Evolutionary conservation across 35 echinoderm and acorn worm species (phyloP).

Genomic region (Apostichopus parvimensis): DNA sequence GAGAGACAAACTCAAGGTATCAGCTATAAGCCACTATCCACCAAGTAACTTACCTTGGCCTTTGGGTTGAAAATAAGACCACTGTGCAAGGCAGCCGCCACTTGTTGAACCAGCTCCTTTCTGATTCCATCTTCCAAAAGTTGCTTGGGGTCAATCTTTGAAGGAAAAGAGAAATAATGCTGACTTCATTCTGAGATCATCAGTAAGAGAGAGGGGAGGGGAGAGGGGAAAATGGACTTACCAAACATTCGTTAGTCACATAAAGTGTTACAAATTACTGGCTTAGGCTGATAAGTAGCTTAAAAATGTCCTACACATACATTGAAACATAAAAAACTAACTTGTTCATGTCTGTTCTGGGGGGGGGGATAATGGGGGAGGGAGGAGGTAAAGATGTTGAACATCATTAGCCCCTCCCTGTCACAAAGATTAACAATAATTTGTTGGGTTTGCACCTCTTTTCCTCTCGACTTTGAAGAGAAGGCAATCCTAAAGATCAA

Average conservation of each 20-base stretch:
- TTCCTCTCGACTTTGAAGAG: no score
- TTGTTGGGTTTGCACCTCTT: not conserved
- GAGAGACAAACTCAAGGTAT: no score
- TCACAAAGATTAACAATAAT: not conserved
- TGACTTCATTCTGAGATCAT: not conserved
- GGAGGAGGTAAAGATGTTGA: not conserved
- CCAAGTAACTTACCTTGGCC: constrained; percentile 71
- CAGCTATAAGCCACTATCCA: no score
- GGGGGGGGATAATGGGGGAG: no score
- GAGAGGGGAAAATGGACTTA: not conserved
- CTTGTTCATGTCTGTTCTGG: no score
- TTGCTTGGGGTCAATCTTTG: constrained; percentile 83
- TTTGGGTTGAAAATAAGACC: constrained; percentile 92
- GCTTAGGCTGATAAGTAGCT: no score
- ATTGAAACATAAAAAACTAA: no score
- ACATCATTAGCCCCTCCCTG: not conserved
- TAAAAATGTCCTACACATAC: no score
- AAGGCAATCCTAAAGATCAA: not conserved
- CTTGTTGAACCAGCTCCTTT: constrained; percentile 90
- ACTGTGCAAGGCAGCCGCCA: constrained; percentile 83
- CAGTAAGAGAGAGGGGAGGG: not conserved
- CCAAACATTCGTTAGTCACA: no score
- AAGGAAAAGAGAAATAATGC: not conserved
- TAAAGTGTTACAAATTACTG: no score
- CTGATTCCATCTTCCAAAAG: constrained; percentile 95